Evolutionary conservation across 2,113 vertebrate species (phyloP).

Genomic region (Natator depressus): DNA sequence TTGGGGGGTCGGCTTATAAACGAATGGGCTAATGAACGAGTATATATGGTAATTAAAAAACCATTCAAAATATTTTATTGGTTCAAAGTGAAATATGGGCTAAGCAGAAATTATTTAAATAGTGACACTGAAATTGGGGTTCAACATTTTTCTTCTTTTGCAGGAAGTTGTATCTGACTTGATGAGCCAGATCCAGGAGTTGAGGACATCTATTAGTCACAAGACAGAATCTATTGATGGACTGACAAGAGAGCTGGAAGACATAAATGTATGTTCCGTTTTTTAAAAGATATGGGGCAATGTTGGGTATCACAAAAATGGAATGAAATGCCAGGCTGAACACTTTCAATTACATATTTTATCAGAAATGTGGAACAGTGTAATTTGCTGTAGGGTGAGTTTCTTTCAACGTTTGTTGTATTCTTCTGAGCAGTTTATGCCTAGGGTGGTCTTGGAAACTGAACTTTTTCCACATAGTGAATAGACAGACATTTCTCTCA

Average conservation of each 20-base stretch:
- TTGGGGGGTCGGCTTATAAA: too few species aligned
- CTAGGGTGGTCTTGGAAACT: conserved; percentile 46
- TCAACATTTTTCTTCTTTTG: conserved; percentile 31
- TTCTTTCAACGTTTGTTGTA: conserved; percentile 31
- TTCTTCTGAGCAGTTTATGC: conserved; percentile 54
- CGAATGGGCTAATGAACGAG: too few species aligned
- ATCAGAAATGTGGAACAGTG: neutral
- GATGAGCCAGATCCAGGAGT: conserved; percentile 90
- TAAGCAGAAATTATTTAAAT: neutral
- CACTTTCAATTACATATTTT: conserved; percentile 6
- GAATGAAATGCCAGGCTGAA: neutral
- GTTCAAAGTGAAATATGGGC: neutral
- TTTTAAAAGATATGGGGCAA: neutral
- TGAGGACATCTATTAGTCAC: conserved; percentile 83
- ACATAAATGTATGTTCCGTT: conserved; percentile 85
- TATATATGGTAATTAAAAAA: neutral
- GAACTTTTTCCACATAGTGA: neutral
- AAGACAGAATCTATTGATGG: conserved; percentile 84
- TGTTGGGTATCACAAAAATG: neutral
- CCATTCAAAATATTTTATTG: neutral
- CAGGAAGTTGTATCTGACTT: conserved; percentile 90
- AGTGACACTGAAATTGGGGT: neutral
- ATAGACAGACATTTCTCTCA: conserved; percentile 38
- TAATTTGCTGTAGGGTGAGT: conserved; percentile 24
- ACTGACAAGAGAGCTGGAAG: conserved; percentile 85